A percentile compares a stretch with the other conserved stretches of the same genome.
Evolutionary conservation across 2,888 invertebrate species (phyloP).

Genomic region (Drosophila aldrichi): DNA sequence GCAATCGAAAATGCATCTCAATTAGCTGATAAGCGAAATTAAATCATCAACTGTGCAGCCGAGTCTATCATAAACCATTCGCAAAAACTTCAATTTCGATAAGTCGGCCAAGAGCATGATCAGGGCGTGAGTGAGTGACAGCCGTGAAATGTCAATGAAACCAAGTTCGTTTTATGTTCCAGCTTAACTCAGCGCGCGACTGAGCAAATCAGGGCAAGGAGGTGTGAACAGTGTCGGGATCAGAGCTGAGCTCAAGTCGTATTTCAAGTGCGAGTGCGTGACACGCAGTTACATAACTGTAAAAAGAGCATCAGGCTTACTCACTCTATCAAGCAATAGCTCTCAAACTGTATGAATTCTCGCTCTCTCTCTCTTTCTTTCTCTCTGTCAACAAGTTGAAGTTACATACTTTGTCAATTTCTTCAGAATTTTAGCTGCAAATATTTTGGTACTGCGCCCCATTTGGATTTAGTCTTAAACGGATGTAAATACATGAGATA

Average conservation of each 20-base stretch:
- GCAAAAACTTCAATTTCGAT: slow-evolving; percentile 17
- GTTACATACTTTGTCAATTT: too few species aligned
- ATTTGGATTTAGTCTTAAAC: background rate
- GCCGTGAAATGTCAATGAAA: slow-evolving; percentile 45
- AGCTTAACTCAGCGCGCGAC: slow-evolving; percentile 12
- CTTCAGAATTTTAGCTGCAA: background rate
- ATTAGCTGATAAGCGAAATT: slow-evolving; percentile 56
- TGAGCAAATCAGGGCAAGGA: slow-evolving; percentile 6
- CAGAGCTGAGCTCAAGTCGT: background rate
- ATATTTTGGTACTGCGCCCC: background rate
- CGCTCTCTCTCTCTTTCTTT: too few species aligned
- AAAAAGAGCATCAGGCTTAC: background rate
- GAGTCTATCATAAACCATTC: background rate
- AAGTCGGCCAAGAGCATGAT: slow-evolving; percentile 73
- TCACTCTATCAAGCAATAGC: background rate
- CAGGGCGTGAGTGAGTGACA: slow-evolving; percentile 52
- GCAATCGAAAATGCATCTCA: slow-evolving; percentile 46
- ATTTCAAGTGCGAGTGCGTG: background rate
- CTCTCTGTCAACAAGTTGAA: too few species aligned
- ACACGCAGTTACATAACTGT: background rate
- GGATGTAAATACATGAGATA: slow-evolving; percentile 1
- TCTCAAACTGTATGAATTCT: background rate
- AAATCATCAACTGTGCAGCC: slow-evolving; percentile 25
- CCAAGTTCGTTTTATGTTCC: slow-evolving; percentile 25
- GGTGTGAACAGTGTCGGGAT: slow-evolving; percentile 43